Evolutionary conservation across 2,888 invertebrate species (phyloP).

Genomic region (Psylliodes chrysocephalus): DNA sequence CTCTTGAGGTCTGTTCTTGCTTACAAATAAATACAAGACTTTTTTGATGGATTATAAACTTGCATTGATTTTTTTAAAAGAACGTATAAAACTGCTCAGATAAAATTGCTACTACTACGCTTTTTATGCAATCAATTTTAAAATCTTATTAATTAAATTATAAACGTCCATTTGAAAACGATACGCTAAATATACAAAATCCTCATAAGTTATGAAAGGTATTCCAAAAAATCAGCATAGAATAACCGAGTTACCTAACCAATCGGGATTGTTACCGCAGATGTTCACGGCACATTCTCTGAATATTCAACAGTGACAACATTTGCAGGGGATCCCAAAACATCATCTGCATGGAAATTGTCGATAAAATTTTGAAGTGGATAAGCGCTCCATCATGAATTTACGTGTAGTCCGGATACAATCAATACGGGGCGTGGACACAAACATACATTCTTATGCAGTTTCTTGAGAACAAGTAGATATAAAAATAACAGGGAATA

Average conservation of each 20-base stretch:
- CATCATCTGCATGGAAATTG: conserved; percentile 40
- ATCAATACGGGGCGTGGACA: background rate
- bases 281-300: conserved; percentile 53
- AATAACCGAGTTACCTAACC: conserved; percentile 56
- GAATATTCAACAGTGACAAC: conserved; percentile 51
- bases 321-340: conserved; percentile 37
- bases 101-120: too few species aligned
- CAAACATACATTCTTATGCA: background rate
- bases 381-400: conserved; percentile 23
- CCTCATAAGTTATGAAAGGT: conserved; percentile 30
- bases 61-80: too few species aligned
- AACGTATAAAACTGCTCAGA: too few species aligned
- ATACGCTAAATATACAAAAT: too few species aligned
- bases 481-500: too few species aligned
- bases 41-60: too few species aligned
- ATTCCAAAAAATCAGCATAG: conserved; percentile 47
- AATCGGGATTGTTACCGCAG: conserved; percentile 60
- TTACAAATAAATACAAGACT: too few species aligned
- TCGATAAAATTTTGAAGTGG: conserved; percentile 26
- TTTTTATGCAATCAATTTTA: too few species aligned
- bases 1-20: too few species aligned
- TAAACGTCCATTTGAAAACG: too few species aligned
- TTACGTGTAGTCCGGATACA: background rate
- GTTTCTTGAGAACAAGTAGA: too few species aligned
- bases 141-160: too few species aligned